Evolutionary conservation across 2,797 vertebrate genomes (phyloP), one percentile per base, ranked within the genome.

Genomic region (Esox lucius): DNA sequence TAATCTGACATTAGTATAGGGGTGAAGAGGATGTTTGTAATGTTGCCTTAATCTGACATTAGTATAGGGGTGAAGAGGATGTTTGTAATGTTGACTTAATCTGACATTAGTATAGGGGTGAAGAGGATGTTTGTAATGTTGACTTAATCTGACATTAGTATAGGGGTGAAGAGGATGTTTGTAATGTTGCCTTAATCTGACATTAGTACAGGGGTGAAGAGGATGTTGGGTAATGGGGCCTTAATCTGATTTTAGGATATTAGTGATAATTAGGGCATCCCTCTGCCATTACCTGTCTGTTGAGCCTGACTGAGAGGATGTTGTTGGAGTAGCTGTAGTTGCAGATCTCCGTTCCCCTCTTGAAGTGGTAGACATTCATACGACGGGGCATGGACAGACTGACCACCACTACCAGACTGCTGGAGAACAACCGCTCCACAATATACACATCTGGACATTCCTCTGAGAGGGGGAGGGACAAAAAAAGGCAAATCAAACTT

Each of bases 351-450:
- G 97, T 98, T 13, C 97, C 96, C 87, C 97, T 98, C 93, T 97
- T 98, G 89, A 98, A 98, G 90, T 98, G 97, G 79, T 97, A 97
- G 75, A 98, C 96, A 11, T 98, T 98, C 96, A 98, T 98, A 35
- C 96, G 94, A 59, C 95, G 94, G 0, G 96, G 96, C 86, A 94
- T 95, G 17, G 93, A 86, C 76, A 93, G 95, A 70, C 96, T 97
- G 84, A 98, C 97, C 87, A 98, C 96, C 77, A 97, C 96, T 82
- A 98, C 97, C 87, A 98, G 91, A 78, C 97, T 98, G 91, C 96
- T 98, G 91, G 96, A 98, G 92, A 97, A 98, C 77, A 98, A 94
- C 6, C 97, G 95, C 85, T 98, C 97, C 91, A 97, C 96, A 13
- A 98, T 97, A 80, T 95, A 96, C 77, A 97, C 95, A 0, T 98